Percentiles rank a stretch among this genome's conserved stretches.
These are phyloP conservation scores for Ctenosaura bakeri DNA, from an alignment of 2,797 vertebrate genomes.

Conservation along the genomic window DNA sequence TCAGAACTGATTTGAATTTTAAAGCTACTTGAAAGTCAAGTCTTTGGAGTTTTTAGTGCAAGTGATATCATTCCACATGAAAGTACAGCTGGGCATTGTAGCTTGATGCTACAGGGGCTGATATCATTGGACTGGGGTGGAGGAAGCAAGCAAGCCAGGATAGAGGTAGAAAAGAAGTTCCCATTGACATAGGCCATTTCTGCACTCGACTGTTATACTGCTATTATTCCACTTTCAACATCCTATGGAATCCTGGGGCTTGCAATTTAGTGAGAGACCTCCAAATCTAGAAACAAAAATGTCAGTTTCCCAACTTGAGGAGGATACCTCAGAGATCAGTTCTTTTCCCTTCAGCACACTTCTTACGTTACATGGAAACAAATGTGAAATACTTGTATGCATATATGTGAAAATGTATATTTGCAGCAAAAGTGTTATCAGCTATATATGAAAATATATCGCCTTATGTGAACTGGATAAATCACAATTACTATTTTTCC, in stretches of 20 bases:
- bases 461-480: not conserved
- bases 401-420: not conserved
- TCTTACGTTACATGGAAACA: not conserved
- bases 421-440: not conserved
- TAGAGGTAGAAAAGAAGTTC: not conserved
- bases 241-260: no score
- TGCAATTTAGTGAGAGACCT: not conserved
- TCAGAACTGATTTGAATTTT: conserved; percentile 82
- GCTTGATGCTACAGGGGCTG: conserved; percentile 32
- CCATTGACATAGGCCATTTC: not conserved
- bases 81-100: conserved; percentile 66
- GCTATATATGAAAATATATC: not conserved
- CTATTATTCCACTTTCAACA: no score
- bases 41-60: conserved; percentile 74
- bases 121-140: conserved; percentile 48
- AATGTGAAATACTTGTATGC: not conserved
- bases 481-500: not conserved
- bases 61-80: conserved; percentile 74
- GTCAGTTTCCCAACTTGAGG: not conserved
- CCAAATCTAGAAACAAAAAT: not conserved
- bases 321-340: not conserved
- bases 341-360: not conserved
- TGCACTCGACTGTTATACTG: no score
- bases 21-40: conserved; percentile 79
- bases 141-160: not conserved